Conservation (phyloP, 2,113 vertebrate genomes). For the Lophochroa leadbeateri region DNA sequence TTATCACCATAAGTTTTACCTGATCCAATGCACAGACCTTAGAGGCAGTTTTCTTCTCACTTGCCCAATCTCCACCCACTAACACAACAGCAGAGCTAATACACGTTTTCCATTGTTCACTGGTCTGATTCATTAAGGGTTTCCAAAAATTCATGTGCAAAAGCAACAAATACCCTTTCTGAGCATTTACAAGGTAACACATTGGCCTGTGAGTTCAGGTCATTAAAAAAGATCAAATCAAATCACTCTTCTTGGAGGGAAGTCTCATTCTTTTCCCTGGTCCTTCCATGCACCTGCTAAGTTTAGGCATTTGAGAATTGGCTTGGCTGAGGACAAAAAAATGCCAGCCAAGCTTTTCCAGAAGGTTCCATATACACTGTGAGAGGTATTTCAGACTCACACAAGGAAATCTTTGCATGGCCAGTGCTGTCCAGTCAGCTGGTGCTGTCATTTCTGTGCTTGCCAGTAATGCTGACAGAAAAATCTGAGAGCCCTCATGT, state of each 20-base stretch:
- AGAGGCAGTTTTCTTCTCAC: background rate
- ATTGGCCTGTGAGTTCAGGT: background rate
- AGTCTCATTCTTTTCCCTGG: background rate
- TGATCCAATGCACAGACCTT: background rate
- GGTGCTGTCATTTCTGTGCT: background rate
- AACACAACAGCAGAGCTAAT: background rate
- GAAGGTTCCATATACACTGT: background rate
- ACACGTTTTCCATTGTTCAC: background rate
- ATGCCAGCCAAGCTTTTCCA: background rate
- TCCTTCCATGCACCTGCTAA: background rate
- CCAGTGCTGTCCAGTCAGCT: background rate
- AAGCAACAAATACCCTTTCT: background rate
- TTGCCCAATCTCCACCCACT: background rate
- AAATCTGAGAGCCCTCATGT: background rate
- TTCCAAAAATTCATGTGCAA: background rate
- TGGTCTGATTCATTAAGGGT: background rate
- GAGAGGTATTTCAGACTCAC: background rate
- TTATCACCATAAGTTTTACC: background rate
- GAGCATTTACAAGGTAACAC: background rate
- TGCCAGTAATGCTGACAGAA: background rate
- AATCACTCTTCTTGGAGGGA: rapidly evolving
- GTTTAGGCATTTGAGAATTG: background rate
- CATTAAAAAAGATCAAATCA: background rate
- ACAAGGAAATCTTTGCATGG: background rate
- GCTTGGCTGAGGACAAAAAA: background rate